Conservation (phyloP, 2,888 invertebrate species). For the Dicyrtoma fusca region DNA sequence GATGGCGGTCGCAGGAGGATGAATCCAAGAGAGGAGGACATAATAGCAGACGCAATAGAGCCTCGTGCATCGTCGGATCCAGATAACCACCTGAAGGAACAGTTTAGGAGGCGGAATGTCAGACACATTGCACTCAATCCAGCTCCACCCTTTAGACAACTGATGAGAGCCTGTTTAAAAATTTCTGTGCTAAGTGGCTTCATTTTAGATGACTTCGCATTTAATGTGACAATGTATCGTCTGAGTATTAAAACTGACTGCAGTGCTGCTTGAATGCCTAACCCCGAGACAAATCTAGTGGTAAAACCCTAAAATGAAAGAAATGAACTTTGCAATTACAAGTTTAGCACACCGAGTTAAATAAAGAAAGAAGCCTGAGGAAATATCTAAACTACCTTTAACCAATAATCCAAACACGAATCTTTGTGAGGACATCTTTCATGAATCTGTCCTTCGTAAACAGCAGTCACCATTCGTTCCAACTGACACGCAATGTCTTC, state of each 20-base stretch:
- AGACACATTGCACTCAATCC: conserved; percentile 54
- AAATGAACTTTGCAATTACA: neutral
- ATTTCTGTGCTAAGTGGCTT: neutral
- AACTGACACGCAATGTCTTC: conserved; percentile 56
- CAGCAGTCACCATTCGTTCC: conserved; percentile 54
- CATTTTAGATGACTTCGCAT: neutral
- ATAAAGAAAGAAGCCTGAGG: too few relatives aligned
- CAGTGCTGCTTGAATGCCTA: conserved; percentile 51
- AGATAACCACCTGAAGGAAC: conserved; percentile 56
- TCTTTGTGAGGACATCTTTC: conserved; percentile 54
- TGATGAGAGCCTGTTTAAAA: conserved; percentile 25
- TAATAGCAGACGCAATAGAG: conserved; percentile 51
- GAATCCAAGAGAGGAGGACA: conserved; percentile 53
- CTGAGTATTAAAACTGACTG: conserved; percentile 43
- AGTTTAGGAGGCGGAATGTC: conserved; percentile 51
- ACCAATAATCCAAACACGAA: conserved; percentile 55
- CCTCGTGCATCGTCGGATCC: conserved; percentile 52
- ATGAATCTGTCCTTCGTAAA: conserved; percentile 54
- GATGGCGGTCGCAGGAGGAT: conserved; percentile 52
- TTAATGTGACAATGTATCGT: neutral
- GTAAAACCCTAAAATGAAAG: conserved; percentile 47
- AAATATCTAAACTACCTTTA: conserved; percentile 42
- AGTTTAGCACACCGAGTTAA: too few relatives aligned
- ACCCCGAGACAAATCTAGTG: conserved; percentile 51
- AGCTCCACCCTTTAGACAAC: conserved; percentile 50